These are phyloP conservation scores for Brachionus plicatilis DNA, from an alignment of 1,140 invertebrate species.

Conservation along the genomic window DNA sequence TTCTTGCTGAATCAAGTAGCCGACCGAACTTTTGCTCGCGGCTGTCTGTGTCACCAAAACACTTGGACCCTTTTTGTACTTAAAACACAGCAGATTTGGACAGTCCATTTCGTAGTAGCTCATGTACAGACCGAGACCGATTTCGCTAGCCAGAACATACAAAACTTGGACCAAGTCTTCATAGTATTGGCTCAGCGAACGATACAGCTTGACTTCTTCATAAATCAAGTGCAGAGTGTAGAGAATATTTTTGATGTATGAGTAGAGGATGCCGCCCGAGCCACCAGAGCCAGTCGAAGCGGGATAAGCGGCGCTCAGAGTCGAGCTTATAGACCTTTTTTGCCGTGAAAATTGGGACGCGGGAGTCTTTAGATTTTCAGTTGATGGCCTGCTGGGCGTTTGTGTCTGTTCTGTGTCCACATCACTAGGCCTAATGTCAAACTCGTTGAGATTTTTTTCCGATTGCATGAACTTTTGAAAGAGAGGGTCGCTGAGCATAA, in stretches of 20 bases:
- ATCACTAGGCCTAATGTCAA: not conserved
- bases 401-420: not conserved
- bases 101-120: slow-evolving; percentile 27
- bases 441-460: slow-evolving; percentile 34
- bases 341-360: not conserved
- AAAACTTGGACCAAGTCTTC: not conserved
- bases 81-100: not conserved
- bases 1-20: slow-evolving; percentile 14
- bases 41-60: not conserved
- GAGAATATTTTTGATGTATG: slow-evolving; percentile 8
- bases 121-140: not conserved
- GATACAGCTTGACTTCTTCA: not conserved
- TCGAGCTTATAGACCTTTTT: slow-evolving; percentile 11
- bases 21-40: not conserved
- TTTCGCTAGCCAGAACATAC: not conserved
- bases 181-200: not conserved
- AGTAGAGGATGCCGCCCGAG: slow-evolving; percentile 13
- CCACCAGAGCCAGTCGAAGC: not conserved
- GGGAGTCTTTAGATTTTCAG: not conserved
- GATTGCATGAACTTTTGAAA: slow-evolving; percentile 2
- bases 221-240: slow-evolving; percentile 30
- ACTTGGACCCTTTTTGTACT: not conserved
- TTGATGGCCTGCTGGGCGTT: not conserved
- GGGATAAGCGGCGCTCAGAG: not conserved
- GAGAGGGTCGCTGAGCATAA: slow-evolving; percentile 3